A percentile compares a stretch with the other conserved stretches of the same genome.
Conservation (phyloP, 2,113 vertebrate species). For the Hyperopisus bebe region DNA sequence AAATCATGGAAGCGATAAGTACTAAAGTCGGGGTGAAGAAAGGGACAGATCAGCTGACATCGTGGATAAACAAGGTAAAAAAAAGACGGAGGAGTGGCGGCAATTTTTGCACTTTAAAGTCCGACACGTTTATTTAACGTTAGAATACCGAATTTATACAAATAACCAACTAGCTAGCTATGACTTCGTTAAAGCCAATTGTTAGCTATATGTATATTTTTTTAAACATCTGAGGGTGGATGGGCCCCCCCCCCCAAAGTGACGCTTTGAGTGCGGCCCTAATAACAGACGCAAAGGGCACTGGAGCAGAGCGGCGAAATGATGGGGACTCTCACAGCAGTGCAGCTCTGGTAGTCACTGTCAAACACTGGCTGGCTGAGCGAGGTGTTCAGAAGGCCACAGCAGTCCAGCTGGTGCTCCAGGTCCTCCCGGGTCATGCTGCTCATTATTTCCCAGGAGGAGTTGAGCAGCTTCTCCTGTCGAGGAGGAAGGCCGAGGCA, state of each 20-base stretch:
- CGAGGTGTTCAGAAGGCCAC: slow-evolving; percentile 72
- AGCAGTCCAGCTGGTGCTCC: slow-evolving; percentile 75
- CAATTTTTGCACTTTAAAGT: not conserved
- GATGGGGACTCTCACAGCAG: slow-evolving; percentile 56
- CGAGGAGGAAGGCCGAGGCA: not conserved
- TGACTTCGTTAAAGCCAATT: not conserved
- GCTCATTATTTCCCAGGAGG: slow-evolving; percentile 65
- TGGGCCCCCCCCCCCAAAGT: not conserved
- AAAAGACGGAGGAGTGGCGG: not conserved
- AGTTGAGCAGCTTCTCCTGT: slow-evolving; percentile 69
- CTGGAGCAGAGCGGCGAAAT: not conserved
- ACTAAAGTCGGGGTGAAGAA: not conserved
- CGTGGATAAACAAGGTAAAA: not conserved
- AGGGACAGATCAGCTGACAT: not conserved
- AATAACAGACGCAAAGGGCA: not conserved
- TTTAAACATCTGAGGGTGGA: not conserved
- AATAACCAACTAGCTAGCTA: not conserved
- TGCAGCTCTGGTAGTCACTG: slow-evolving; percentile 51
- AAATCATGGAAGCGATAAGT: not conserved
- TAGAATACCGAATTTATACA: not conserved
- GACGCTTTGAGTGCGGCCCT: not conserved
- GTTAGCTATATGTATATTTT: not conserved
- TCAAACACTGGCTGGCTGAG: slow-evolving; percentile 25
- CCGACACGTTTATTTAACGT: not conserved
- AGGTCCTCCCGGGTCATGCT: slow-evolving; percentile 61